Conservation (phyloP, 2,113 vertebrate genomes). For the western clawed frog (Xenopus tropicalis) region UCB_Xtro_10.0 CM004450.2:52842001-52842500, state of each 20-base stretch:
- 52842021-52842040: too few relatives aligned
- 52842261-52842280: background rate
- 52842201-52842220: too few relatives aligned
- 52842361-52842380: background rate
- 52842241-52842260: background rate
- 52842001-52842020: too few relatives aligned
- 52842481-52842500: slow-evolving; percentile 15
- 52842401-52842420: slow-evolving; percentile 20
- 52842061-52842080: too few relatives aligned
- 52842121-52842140: too few relatives aligned
- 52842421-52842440: slow-evolving; percentile 31
- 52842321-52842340: background rate
- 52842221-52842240: background rate
- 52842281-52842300: background rate
- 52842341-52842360: slow-evolving; percentile 15
- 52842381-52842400: background rate
- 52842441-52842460: slow-evolving; percentile 11
- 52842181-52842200: too few relatives aligned
- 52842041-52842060: too few relatives aligned
- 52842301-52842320: background rate
- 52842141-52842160: too few relatives aligned
- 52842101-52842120: too few relatives aligned
- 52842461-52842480: slow-evolving; percentile 4
- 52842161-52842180: too few relatives aligned
- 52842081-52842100: too few relatives aligned